Base-by-base conservation (phyloP, 2,888 invertebrate genomes). In the Tridacna crocea region DNA sequence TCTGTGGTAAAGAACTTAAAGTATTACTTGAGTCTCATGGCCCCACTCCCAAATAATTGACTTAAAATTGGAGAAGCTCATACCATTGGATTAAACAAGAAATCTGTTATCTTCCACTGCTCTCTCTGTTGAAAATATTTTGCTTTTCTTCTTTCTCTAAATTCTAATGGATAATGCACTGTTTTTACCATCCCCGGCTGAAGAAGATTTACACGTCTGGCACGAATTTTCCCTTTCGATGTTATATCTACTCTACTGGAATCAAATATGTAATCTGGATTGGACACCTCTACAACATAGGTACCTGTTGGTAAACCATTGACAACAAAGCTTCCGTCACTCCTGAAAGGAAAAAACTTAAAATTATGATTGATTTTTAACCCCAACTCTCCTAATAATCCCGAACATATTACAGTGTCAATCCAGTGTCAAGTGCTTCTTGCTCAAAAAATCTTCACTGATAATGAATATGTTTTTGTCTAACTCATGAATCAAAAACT, bases 21-120 rank as follows among this genome's bases (percentile, higher is more conserved):
- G n/a, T n/a, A n/a, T n/a, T n/a, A n/a, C n/a, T n/a, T n/a, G n/a
- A n/a, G n/a, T n/a, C n/a, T n/a, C n/a, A n/a, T n/a, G n/a, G n/a
- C n/a, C 36, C 36, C 36, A 36, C 36, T 36, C 36, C 8, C 8
- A 36, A 36, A 36, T 36, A 36, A 8, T 36, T 36, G 2, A 8
- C 36, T 4, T 55, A 55, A 1, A 19, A 55, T 55, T 55, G 3
- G 3, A 55, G 19, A 46, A 2, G 13, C 4, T 13, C 60, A 73
- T 89, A 96, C 97, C 99, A 99, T 99, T 2, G 99, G 99, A 94
- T 98, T 99, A 94, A 99, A 97, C 51, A 99, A 94, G 94, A 99
- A 97, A 95, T 99, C 99, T 0, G 99, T 99, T 17, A 99, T 95
- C 93, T 99, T 96, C 99, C 99, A 99, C 93, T 99, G 98, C 94